Percentiles rank a stretch among this genome's conserved stretches.
These are phyloP conservation scores for Xylocampa areola DNA, from an alignment of 2,888 invertebrate species.

Conservation along the genomic window DNA sequence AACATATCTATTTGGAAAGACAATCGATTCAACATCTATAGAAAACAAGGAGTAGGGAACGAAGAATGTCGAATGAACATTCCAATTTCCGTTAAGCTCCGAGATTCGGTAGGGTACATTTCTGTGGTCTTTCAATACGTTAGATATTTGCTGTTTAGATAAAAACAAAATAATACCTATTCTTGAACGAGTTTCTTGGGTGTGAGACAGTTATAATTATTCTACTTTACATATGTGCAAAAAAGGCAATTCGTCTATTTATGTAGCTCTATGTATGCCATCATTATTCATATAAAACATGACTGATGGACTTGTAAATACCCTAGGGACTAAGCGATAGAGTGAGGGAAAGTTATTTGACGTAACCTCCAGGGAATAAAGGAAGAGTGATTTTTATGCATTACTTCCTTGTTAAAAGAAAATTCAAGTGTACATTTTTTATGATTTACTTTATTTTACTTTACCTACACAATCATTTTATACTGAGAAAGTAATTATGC, in stretches of 20 bases:
- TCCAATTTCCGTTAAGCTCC: slow-evolving; percentile 13
- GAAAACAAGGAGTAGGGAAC: not conserved
- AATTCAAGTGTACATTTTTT: slow-evolving; percentile 8
- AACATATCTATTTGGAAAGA: slow-evolving; percentile 1
- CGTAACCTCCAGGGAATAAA: slow-evolving; percentile 38
- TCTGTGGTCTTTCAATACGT: not conserved
- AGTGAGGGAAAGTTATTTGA: slow-evolving; percentile 59
- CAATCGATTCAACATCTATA: not conserved
- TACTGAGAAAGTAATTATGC: no score
- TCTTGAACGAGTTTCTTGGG: no score
- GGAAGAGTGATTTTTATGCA: slow-evolving; percentile 40
- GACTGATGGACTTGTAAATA: slow-evolving; percentile 24
- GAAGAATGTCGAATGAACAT: slow-evolving; percentile 9
- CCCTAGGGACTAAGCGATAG: slow-evolving; percentile 42
- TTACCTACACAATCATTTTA: no score
- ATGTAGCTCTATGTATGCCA: no score
- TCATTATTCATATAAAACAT: slow-evolving; percentile 27
- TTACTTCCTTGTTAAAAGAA: slow-evolving; percentile 19
- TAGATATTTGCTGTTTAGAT: no score
- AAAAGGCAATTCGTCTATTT: not conserved
- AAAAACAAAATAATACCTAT: no score
- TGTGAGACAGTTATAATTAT: no score
- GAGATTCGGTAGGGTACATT: not conserved
- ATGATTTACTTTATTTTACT: not conserved
- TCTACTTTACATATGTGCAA: no score